Evolutionary conservation across 92 coral and sea anemone genomes (phyloP).

Genomic region (Paramuricea clavata): DNA sequence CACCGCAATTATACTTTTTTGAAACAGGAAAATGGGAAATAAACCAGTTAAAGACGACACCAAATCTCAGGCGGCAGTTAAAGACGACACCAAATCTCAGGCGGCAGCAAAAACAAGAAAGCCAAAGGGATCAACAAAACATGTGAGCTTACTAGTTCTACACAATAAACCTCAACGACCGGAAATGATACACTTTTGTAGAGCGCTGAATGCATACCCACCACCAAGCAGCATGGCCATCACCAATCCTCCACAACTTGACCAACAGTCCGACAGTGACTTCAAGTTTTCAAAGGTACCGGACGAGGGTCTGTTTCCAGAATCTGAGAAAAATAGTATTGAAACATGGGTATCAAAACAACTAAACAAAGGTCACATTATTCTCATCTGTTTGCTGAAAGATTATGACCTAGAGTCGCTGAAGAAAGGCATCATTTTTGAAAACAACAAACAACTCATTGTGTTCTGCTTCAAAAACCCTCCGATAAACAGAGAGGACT

Average conservation of each 20-base stretch:
- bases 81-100: no score
- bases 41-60: no score
- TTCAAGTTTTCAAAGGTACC: not conserved
- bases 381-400: not conserved
- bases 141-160: not conserved
- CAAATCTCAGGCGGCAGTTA: no score
- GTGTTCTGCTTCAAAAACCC: not conserved
- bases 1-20: no score
- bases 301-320: not conserved
- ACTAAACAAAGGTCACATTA: not conserved
- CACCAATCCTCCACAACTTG: not conserved
- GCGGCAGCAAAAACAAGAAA: not conserved
- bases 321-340: not conserved
- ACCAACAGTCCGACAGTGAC: not conserved
- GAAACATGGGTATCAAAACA: not conserved
- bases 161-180: not conserved
- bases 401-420: not conserved
- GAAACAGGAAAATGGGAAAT: not conserved
- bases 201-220: not conserved
- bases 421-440: not conserved
- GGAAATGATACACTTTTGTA: not conserved
- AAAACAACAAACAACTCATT: not conserved
- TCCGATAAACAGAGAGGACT: not conserved
- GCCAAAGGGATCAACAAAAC: not conserved
- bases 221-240: not conserved